Base-by-base conservation (phyloP, 2,113 vertebrate species). In the Elaphurus davidianus region DNA sequence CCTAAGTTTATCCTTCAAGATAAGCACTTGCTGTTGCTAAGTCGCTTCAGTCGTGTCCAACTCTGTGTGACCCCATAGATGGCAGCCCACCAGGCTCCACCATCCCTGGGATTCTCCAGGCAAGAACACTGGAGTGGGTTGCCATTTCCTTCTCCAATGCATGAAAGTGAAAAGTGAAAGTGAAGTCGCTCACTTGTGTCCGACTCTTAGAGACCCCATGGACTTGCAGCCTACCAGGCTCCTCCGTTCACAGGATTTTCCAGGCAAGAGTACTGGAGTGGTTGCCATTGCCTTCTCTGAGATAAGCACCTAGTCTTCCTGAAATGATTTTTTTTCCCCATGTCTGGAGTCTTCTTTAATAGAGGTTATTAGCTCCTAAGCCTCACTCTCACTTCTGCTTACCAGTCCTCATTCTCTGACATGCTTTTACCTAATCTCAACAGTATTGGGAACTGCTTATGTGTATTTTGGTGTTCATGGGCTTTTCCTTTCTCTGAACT, bases 121-220 rank as follows among this genome's bases (percentile, higher is more conserved):
- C 33, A 67, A 67, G 7, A 67, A 67, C 33, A n/a, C 62, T 67
- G 62, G 62, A 67, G 62, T n/a, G 33, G 62, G 33, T n/a, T 67
- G 33, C 16, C 62, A 9, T 67, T 67, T 67, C 62, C 33, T 67
- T 67, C 62, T 64, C 7, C 16, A 67, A 19, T 19, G 62, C 33
- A 5, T 67, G 33, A n/a, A 67, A 67, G 50, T 52, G 50, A 52
- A 52, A 52, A 52, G 50, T 52, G 50, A 52, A 52, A 52, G 62
- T 67, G 33, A 67, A 67, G 33, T 67, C 33, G 4, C 3, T n/a
- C 62, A 19, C 16, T 67, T 0, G 16, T 67, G 62, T 19, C 62
- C 4, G 16, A 67, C 62, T 67, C 16, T 67, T 67, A 0, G 0
- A 0, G 16, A n/a, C 7, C 33, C 16, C 62, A n/a, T n/a, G 62